These are phyloP conservation scores for Zalophus californianus DNA, from an alignment of 2,797 vertebrate genomes.

Conservation along the genomic window DNA sequence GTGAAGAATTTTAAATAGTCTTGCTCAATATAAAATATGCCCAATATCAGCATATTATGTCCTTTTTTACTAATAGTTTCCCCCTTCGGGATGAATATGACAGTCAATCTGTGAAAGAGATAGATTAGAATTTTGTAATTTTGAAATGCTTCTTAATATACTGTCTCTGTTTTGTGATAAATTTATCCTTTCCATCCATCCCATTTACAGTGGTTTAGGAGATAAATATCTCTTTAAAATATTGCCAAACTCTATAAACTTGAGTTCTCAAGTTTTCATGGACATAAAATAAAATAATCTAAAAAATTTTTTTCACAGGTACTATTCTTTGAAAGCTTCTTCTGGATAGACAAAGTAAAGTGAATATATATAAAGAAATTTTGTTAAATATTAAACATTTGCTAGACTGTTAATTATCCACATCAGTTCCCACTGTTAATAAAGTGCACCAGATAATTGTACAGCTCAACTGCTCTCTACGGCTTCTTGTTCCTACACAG, in stretches of 20 bases:
- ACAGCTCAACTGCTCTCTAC: neutral
- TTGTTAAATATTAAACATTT: constrained; percentile 33
- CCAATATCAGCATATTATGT: constrained; percentile 7
- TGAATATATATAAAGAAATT: neutral
- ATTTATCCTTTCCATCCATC: neutral
- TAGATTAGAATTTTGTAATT: constrained; percentile 18
- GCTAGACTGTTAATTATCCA: neutral
- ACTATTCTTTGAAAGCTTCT: constrained; percentile 2
- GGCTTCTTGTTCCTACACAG: neutral
- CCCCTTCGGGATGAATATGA: neutral
- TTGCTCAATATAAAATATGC: constrained; percentile 59
- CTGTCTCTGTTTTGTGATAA: constrained; percentile 42
- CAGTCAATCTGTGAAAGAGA: constrained; percentile 9
- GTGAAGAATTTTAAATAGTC: constrained; percentile 75
- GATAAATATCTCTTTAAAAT: neutral
- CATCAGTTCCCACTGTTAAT: neutral
- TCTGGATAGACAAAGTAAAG: neutral
- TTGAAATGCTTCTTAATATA: neutral
- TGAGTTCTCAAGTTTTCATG: constrained; percentile 6
- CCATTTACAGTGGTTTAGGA: neutral
- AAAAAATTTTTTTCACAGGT: neutral
- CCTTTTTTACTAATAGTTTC: constrained; percentile 52
- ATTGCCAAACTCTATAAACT: neutral
- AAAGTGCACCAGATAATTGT: neutral
- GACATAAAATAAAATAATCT: neutral